Base-by-base conservation (phyloP, 2,888 invertebrate genomes). In the Clostera curtula region DNA sequence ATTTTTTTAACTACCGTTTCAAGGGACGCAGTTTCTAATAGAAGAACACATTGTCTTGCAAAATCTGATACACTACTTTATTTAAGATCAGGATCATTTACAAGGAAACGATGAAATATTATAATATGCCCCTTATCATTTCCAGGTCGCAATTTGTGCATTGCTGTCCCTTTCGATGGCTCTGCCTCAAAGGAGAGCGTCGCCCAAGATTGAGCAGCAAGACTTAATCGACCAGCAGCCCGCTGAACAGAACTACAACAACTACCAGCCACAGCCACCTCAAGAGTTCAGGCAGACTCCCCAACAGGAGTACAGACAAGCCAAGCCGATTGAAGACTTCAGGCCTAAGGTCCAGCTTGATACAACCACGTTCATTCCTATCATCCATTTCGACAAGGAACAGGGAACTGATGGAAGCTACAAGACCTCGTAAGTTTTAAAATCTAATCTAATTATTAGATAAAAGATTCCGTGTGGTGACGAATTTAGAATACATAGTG, bases 351-450 rank as follows among this genome's bases (percentile, higher is more conserved):
- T 68, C n/a, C 61, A 67, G 11, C 43, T 76, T 28, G 87, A 87
- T 19, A 87, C 88, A 9, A 90, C 92, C 35, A 93, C 93, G n/a
- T 89, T 80, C 67, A 91, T 93, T 48, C 93, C 93, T 9, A 93
- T 93, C 59, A 87, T 93, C 36, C 86, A 88, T 44, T 93, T 92
- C 67, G 92, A 93, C 57, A 93, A 93, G 60, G 91, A 93, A 62
- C 93, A 93, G 60, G 91, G 90, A 40, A 89, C 88, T 41, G 93
- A 93, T 72, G 93, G 93, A 53, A 93, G 92, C 58, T 93, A 93
- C 69, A 92, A 92, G 73, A 89, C 93, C 33, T 69, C 91, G 91
- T 91, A 80, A 85, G 87, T 82, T 36, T 20, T 14, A 12, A 19
- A 8, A 15, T 17, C n/a, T n/a, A n/a, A n/a, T n/a, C n/a, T n/a